These are phyloP conservation scores for Caenorhabditis angaria DNA, from an alignment of 2,888 invertebrate species.

Conservation along the genomic window DNA sequence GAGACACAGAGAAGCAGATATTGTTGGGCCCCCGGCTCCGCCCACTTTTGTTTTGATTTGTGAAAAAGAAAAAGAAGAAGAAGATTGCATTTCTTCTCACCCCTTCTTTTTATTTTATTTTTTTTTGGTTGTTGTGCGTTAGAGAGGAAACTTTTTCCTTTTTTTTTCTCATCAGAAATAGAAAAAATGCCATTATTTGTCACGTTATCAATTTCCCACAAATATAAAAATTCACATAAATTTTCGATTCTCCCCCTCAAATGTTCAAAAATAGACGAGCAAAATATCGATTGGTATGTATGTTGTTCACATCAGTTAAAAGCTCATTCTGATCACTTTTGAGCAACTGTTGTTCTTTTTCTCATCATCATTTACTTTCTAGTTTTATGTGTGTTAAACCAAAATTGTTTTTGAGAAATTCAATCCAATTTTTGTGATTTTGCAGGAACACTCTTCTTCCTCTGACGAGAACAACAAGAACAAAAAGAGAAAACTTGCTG, in stretches of 20 bases:
- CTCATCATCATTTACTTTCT: neutral
- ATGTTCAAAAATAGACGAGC: neutral
- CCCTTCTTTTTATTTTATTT: neutral
- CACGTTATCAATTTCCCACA: no score
- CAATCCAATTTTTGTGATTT: constrained; percentile 21
- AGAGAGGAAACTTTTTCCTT: neutral
- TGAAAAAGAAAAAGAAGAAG: neutral
- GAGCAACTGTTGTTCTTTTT: neutral
- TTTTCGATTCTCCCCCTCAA: neutral
- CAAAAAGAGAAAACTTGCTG: constrained; percentile 2
- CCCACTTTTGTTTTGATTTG: neutral
- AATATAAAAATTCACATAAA: neutral
- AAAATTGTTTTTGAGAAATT: constrained; percentile 17
- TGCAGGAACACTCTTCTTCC: constrained; percentile 22
- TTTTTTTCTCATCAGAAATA: neutral
- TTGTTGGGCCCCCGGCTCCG: no score
- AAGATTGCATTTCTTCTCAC: constrained; percentile 9
- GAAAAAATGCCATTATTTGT: no score
- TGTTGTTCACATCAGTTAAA: no score
- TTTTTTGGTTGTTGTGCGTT: neutral
- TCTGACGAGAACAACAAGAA: constrained; percentile 16
- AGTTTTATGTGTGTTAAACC: constrained; percentile 13
- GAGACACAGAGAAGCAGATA: neutral
- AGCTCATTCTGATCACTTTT: neutral
- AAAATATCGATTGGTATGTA: neutral